These are phyloP conservation scores for Rhineura floridana DNA, from an alignment of 2,113 vertebrate genomes.

Conservation along the genomic window DNA sequence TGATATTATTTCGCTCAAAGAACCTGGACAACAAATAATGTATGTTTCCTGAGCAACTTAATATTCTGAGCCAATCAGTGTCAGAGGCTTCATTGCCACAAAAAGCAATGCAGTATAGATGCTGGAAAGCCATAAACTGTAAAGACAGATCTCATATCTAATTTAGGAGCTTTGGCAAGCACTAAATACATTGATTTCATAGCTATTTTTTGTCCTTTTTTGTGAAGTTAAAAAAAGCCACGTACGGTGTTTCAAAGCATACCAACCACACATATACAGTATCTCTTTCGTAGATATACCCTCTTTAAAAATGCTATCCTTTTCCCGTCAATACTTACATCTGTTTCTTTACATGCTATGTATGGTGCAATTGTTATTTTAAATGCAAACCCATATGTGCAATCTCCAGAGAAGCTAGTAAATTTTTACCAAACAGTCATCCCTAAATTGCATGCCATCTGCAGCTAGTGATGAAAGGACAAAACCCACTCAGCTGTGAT, in stretches of 20 bases:
- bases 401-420: constrained; percentile 83
- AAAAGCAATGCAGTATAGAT: constrained; percentile 17
- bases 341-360: constrained; percentile 82
- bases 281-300: constrained; percentile 61
- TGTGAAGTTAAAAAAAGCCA: constrained; percentile 63
- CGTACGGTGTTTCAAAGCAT: constrained; percentile 48
- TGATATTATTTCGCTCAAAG: background rate
- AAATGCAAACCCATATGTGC: constrained; percentile 80
- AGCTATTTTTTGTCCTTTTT: constrained; percentile 48
- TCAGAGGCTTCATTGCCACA: background rate
- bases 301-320: constrained; percentile 30
- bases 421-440: constrained; percentile 81
- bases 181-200: constrained; percentile 58
- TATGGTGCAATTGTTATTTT: constrained; percentile 72
- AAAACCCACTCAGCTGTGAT: constrained; percentile 91
- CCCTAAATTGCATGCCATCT: constrained; percentile 84
- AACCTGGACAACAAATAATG: background rate
- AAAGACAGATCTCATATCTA: constrained; percentile 62
- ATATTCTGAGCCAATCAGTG: background rate
- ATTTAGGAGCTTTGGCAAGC: constrained; percentile 66
- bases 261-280: constrained; percentile 39
- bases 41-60: background rate
- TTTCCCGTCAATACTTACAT: constrained; percentile 78
- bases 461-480: constrained; percentile 80
- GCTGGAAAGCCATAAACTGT: constrained; percentile 36